phyloP scores from a whole-genome alignment of 35 echinoderm and acorn worm species.

The Apostichopus parvimensis region DNA sequence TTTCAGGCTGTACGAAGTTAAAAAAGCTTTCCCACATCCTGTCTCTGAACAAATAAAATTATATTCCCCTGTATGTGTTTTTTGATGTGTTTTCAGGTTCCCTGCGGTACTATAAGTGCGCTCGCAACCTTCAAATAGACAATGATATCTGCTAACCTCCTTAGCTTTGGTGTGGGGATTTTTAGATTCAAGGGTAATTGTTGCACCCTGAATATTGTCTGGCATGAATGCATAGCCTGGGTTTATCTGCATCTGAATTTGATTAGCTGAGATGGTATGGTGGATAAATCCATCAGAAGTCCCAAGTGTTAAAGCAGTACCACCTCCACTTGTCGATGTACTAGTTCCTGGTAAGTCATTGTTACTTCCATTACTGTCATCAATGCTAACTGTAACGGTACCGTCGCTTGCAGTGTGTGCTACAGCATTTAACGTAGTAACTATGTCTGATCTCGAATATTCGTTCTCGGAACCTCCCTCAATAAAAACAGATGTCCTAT shows the following conservation, averaged over 20 bases:
- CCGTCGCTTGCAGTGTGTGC: constrained; percentile 2
- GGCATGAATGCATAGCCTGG: constrained; percentile 85
- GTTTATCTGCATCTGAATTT: constrained; percentile 98
- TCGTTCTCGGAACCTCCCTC: constrained; percentile 29
- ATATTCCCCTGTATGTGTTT: constrained; percentile 95
- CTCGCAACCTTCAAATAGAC: constrained; percentile 78
- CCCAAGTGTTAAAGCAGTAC: constrained; percentile 4
- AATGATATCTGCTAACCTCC: constrained; percentile 81
- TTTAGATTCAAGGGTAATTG: constrained; percentile 79
- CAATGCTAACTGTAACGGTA: background rate
- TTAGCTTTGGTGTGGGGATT: constrained; percentile 88
- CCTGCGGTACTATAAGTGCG: constrained; percentile 93
- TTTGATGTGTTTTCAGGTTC: constrained; percentile 94
- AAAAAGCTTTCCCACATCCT: constrained; percentile 97
- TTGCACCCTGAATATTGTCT: constrained; percentile 89
- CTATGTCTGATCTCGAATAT: background rate
- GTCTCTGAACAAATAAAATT: constrained; percentile 90
- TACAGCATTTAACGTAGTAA: background rate
- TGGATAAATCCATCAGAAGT: constrained; percentile 83
- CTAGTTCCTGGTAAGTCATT: background rate
- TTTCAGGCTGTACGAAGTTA: constrained; percentile 97
- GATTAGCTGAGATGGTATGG: constrained; percentile 87
- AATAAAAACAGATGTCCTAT: constrained; percentile 83
- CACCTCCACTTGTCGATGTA: constrained; percentile 3
- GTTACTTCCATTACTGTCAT: background rate